A percentile compares a stretch with the other conserved stretches of the same genome.
phyloP scores from a whole-genome alignment of 2,797 vertebrate species.

The Periophthalmus magnuspinnatus region DNA sequence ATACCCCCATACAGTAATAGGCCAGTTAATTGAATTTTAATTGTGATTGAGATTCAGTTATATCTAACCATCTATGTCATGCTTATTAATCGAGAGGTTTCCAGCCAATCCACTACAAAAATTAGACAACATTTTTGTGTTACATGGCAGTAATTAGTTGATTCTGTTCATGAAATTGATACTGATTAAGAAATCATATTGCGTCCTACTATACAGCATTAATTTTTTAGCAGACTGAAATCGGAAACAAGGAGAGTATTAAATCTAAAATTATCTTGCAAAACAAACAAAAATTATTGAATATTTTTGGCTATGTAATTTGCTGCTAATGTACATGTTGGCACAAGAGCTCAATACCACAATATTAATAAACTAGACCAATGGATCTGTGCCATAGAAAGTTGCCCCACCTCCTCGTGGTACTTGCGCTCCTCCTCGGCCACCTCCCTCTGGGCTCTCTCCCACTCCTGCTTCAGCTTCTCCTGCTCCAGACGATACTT shows the following conservation, averaged over 20 bases:
- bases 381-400: not conserved
- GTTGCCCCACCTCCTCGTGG: slow-evolving; percentile 87
- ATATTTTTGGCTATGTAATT: not conserved
- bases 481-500: slow-evolving; percentile 92
- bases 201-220: too few relatives aligned
- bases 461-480: slow-evolving; percentile 96
- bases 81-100: too few relatives aligned
- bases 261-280: not conserved
- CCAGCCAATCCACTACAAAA: too few relatives aligned
- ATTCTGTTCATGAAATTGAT: too few relatives aligned
- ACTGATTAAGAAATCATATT: too few relatives aligned
- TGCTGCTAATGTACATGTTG: slow-evolving; percentile 4
- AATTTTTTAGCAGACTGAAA: too few relatives aligned
- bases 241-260: not conserved
- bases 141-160: too few relatives aligned
- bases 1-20: too few relatives aligned
- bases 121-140: too few relatives aligned
- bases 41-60: too few relatives aligned
- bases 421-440: slow-evolving; percentile 93
- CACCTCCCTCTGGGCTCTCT: slow-evolving; percentile 94
- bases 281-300: not conserved
- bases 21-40: too few relatives aligned
- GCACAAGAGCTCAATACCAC: not conserved
- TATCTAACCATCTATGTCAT: too few relatives aligned
- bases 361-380: not conserved